Evolutionary conservation across 2,113 vertebrate genomes (phyloP).

Genomic region (Heloderma charlesbogerti): DNA sequence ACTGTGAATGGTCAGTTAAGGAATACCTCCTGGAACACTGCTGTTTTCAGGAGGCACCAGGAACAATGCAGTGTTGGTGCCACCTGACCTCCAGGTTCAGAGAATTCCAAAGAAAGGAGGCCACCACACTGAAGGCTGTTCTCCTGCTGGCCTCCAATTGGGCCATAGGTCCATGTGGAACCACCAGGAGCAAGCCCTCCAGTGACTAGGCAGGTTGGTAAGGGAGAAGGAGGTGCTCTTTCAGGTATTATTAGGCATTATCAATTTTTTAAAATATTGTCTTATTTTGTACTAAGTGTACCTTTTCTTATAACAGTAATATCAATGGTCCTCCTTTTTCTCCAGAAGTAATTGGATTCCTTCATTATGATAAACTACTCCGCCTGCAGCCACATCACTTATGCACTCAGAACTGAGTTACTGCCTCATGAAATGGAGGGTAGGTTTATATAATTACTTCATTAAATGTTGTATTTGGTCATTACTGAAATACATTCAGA

Average conservation of each 20-base stretch:
- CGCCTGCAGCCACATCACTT: slow-evolving; percentile 61
- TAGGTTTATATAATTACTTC: slow-evolving; percentile 76
- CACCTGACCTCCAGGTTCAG: too few relatives aligned
- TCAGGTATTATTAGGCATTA: slow-evolving; percentile 17
- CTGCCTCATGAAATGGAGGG: slow-evolving; percentile 71
- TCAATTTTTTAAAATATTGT: slow-evolving; percentile 9
- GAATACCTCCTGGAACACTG: too few relatives aligned
- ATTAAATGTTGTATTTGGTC: slow-evolving; percentile 74
- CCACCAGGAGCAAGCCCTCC: too few relatives aligned
- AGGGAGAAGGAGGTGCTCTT: too few relatives aligned
- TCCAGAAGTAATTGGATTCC: slow-evolving; percentile 64
- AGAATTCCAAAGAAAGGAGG: too few relatives aligned
- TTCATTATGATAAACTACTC: slow-evolving; percentile 68
- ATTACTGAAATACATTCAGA: slow-evolving; percentile 69
- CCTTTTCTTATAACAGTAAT: slow-evolving; percentile 61
- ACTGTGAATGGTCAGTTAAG: too few relatives aligned
- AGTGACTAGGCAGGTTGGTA: too few relatives aligned
- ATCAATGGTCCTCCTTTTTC: slow-evolving; percentile 62
- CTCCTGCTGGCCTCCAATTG: too few relatives aligned
- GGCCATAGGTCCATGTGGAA: too few relatives aligned
- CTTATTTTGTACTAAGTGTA: slow-evolving; percentile 69
- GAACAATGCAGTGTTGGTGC: too few relatives aligned
- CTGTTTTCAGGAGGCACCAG: too few relatives aligned
- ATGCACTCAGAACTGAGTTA: slow-evolving; percentile 71
- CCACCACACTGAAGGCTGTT: too few relatives aligned